Evolutionary conservation across 2,888 invertebrate genomes (phyloP), one percentile per base, ranked within the genome.

Genomic region (Cephus spinipes): DNA sequence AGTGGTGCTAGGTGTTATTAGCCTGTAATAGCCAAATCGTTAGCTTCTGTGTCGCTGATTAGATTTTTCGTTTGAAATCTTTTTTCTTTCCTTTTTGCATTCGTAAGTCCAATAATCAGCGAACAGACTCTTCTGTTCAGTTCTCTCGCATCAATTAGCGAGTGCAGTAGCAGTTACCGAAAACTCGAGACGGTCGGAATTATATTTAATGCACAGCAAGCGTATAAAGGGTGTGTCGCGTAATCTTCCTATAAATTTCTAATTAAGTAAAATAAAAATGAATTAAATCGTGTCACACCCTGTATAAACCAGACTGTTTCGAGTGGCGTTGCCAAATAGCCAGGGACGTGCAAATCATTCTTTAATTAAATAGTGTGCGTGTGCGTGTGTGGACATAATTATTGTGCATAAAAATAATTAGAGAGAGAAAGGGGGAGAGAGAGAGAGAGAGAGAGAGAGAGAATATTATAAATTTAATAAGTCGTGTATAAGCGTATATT

Each of bases 291-390:
- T 55, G 23, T 55, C 23, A 23, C 55, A 9, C 23, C 23, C 55
- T 55, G 9, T 55, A 55, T 23, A 55, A 55, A 9, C 9, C 2
- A 55, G 55, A 9, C 23, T 9, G 23, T 55, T 55, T 55, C 55
- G 55, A 55, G 55, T 55, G 55, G 33, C 71, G 71, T 71, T 71
- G 71, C 71, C 71, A 71, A 71, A 71, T 71, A 71, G 12, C 31
- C 71, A 71, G 71, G 71, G 71, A 11, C 71, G 71, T 71, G 71
- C 71, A 71, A 71, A 71, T 32, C 55, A 71, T 71, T 71, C 33
- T 31, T 71, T 71, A 71, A 71, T 71, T 71, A 33, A 31, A 3
- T 71, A 31, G 31, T 31, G 32, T 33, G 71, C 31, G 32, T 32
- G 71, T 33, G 11, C 31, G 11, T 32, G 71, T 71, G 71, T 71